Evolutionary conservation across 2,113 vertebrate genomes (phyloP).

Genomic region (Triplophysa rosa): DNA sequence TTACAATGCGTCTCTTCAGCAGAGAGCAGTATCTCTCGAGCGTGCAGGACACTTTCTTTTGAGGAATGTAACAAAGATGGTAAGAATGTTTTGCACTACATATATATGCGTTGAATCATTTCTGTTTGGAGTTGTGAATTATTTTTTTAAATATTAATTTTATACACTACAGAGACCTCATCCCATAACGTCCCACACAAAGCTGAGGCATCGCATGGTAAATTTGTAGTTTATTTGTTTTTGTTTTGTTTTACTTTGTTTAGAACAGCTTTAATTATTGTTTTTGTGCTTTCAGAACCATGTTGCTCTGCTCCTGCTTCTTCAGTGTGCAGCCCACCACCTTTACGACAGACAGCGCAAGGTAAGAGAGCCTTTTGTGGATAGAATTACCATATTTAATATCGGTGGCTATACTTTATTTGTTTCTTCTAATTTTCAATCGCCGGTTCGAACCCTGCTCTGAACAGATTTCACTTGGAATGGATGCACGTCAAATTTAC

Average conservation of each 20-base stretch:
- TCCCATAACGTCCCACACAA: not conserved
- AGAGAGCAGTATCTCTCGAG: not conserved
- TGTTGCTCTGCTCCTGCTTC: not conserved
- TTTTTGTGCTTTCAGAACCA: not conserved
- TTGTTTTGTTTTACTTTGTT: not conserved
- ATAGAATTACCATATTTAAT: not conserved
- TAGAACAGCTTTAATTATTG: not conserved
- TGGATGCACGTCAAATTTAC: too few species aligned
- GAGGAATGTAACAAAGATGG: not conserved
- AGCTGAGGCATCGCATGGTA: too few species aligned
- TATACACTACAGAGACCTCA: too few species aligned
- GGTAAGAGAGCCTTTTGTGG: not conserved
- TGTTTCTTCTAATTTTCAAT: not conserved
- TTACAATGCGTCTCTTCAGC: too few species aligned
- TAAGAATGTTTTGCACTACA: not conserved
- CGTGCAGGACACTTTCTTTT: not conserved
- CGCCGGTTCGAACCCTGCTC: too few species aligned
- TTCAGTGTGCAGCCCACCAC: not conserved
- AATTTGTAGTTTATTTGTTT: too few species aligned
- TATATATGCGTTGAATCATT: not conserved
- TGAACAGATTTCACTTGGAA: too few species aligned
- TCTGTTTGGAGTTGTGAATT: not conserved
- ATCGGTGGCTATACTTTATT: too few species aligned
- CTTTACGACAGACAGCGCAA: not conserved
- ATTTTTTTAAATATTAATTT: too few species aligned